Evolutionary conservation across 2,888 invertebrate species (phyloP), one percentile per base, ranked within the genome.

Genomic region (Caenorhabditis doughertyi): DNA sequence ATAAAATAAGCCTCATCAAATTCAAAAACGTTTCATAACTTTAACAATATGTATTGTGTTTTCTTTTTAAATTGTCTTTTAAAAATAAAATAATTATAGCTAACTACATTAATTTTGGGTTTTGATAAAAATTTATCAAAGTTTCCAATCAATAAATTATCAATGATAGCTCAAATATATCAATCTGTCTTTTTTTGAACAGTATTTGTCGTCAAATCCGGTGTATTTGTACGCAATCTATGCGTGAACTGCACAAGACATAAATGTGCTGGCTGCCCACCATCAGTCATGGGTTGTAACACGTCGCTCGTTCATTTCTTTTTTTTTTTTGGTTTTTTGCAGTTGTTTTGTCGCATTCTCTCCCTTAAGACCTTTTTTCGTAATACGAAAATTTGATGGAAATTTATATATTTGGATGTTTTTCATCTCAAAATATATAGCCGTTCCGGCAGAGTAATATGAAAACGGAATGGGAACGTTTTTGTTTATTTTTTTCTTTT

Each of bases 181-280:
- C 16, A 44, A 44, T 5, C 44, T 32, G n/a, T 21, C 35, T 3
- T 44, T 4, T n/a, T 27, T 44, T 53, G 35, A 47, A 51, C 51
- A 44, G 42, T 44, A 65, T 27, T 55, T 70, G 77, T 68, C 77
- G 77, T 77, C 68, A 68, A 62, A 68, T 77, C 11, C 16, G 49
- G 16, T 68, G 76, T 51, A 55, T 11, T n/a, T 16, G 49, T 68
- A 62, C 77, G 68, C 68, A 77, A 51, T 62, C 25, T 27, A 44
- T 7, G 29, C 60, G 16, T 39, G 68, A 25, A 53, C 76, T 44
- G 67, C 77, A 77, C 76, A 76, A 68, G 62, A 35, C 77, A 62
- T 55, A 77, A 68, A 68, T 68, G 65, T 62, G 77, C 62, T 62
- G 77, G 62, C 77, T 29, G 60, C 51, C 58, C 51, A 42, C 25